Evolutionary conservation across 2,888 invertebrate species (phyloP).

Genomic region (Dione juno): DNA sequence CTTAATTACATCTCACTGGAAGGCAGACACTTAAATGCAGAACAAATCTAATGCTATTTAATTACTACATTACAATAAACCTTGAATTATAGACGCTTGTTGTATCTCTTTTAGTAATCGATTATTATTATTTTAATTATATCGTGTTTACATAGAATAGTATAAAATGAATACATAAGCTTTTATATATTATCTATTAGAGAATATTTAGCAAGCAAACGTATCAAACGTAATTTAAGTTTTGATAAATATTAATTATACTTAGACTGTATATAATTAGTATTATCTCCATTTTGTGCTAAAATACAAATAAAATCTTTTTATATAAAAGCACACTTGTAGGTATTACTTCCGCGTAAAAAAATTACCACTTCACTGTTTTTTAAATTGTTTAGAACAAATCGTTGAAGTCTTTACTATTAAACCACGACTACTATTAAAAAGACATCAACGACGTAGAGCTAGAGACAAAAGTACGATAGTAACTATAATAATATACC

Average conservation of each 20-base stretch:
- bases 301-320: background rate
- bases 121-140: conserved; percentile 2
- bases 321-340: background rate
- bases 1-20: conserved; percentile 36
- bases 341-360: background rate
- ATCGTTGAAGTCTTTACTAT: conserved; percentile 72
- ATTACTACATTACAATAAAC: conserved; percentile 36
- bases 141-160: background rate
- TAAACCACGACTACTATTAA: conserved; percentile 51
- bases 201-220: background rate
- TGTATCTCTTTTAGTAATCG: conserved; percentile 21
- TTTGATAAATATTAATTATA: too few species aligned
- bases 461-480: conserved; percentile 17
- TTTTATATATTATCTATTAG: background rate
- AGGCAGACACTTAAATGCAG: conserved; percentile 27
- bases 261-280: too few species aligned
- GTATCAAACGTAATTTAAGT: too few species aligned
- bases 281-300: too few species aligned
- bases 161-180: conserved; percentile 4
- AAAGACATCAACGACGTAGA: conserved; percentile 68
- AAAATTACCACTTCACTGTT: background rate
- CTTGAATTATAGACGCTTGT: conserved; percentile 38
- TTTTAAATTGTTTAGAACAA: conserved; percentile 8
- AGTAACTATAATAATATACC: background rate
- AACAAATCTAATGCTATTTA: conserved; percentile 38